Evolutionary conservation across 2,113 vertebrate genomes (phyloP).

Genomic region (Limanda limanda): DNA sequence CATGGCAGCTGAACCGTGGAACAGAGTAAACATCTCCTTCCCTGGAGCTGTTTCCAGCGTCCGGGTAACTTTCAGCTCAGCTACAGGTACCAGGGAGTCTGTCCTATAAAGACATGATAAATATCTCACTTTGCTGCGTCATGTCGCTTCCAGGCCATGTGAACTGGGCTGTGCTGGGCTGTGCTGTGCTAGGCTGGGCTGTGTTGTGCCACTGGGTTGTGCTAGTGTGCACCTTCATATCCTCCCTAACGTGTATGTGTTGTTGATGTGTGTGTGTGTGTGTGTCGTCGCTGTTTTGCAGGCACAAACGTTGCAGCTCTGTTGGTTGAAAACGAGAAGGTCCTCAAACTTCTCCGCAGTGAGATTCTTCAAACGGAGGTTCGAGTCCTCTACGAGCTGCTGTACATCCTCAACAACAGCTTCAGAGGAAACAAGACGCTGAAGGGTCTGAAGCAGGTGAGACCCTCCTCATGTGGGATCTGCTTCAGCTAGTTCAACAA

Average conservation of each 20-base stretch:
- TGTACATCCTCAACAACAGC: constrained; percentile 74
- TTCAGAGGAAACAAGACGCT: constrained; percentile 75
- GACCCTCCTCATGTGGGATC: too few species aligned
- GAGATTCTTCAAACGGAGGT: constrained; percentile 78
- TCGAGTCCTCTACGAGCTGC: constrained; percentile 74
- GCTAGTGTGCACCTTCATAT: not conserved
- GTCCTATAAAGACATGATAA: accelerated
- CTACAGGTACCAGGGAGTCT: constrained; percentile 39
- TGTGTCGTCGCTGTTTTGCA: constrained; percentile 17
- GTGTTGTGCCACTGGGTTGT: too few species aligned
- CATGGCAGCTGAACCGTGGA: constrained; percentile 68
- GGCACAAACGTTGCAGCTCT: constrained; percentile 15
- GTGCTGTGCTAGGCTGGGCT: too few species aligned
- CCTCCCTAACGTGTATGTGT: not conserved
- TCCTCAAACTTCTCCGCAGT: constrained; percentile 66
- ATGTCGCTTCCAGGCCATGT: constrained; percentile 14
- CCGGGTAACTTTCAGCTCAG: constrained; percentile 8
- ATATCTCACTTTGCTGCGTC: accelerated
- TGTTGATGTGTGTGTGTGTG: not conserved
- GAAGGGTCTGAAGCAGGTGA: constrained; percentile 78
- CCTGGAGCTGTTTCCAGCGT: constrained; percentile 56
- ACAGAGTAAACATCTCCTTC: constrained; percentile 55
- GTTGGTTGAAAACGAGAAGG: constrained; percentile 18
- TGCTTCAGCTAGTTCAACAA: not conserved
- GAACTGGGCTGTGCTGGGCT: not conserved